Percentiles rank a stretch among this genome's conserved stretches.
Evolutionary conservation across 2,888 invertebrate genomes (phyloP).

Genomic region (Coelogynopora nodosa): DNA sequence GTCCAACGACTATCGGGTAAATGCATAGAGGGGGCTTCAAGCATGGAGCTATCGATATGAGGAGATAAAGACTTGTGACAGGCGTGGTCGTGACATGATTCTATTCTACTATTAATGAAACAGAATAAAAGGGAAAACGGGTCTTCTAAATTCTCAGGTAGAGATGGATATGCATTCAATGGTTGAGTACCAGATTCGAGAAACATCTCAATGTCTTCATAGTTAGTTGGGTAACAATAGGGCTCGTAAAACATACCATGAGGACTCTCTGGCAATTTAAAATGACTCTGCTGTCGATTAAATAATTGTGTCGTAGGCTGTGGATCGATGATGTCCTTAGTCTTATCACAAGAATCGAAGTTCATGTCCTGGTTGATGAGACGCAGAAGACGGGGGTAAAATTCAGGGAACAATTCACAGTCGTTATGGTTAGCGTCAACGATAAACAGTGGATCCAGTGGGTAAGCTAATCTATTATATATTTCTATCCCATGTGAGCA

Average conservation of each 20-base stretch:
- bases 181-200: background rate
- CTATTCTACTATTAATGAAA: background rate
- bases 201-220: background rate
- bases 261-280: background rate
- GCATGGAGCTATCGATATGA: background rate
- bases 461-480: constrained; percentile 92
- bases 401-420: constrained; percentile 92
- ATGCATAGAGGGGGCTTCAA: background rate
- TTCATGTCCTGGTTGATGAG: constrained; percentile 68
- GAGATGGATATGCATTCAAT: no score
- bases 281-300: background rate
- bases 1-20: background rate
- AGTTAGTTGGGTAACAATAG: background rate
- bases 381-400: constrained; percentile 89
- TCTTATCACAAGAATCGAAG: background rate
- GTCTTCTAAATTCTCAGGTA: background rate
- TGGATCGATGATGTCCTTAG: background rate
- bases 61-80: background rate
- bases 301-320: background rate
- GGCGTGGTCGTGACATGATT: background rate
- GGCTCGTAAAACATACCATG: background rate
- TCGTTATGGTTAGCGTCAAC: constrained; percentile 97
- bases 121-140: background rate
- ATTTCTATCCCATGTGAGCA: constrained; percentile 95
- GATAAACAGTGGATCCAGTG: constrained; percentile 93